Evolutionary conservation across 2,888 invertebrate genomes (phyloP), one percentile per base, ranked within the genome.

Genomic region (Lasius fuliginosus): DNA sequence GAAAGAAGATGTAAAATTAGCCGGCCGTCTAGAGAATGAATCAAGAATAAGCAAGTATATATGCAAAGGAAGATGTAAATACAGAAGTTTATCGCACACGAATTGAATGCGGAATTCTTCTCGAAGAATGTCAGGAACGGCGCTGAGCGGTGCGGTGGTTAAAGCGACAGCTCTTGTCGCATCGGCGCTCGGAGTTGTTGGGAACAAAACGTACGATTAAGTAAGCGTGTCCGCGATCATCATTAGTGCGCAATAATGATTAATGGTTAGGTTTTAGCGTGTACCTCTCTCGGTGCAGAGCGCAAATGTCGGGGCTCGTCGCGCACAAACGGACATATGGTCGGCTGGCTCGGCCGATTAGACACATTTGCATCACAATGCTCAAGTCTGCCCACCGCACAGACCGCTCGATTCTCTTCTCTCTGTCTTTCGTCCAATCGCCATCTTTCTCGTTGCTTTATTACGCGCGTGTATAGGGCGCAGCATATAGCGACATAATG

Each of bases 311-410:
- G 86, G 73, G 74, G 85, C 85, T 87, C 84, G 85, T 90, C 83
- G 91, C 64, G 87, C 86, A 82, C 87, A 90, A 93, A 92, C 94
- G 94, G 94, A 94, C 94, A 94, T 94, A 94, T 94, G 94, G 94
- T 94, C 93, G 93, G 91, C 93, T 93, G 93, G 92, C 93, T 94
- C 94, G 93, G 92, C 94, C 94, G 94, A 94, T 94, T 94, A 94
- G 94, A 94, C 93, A 94, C 94, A 94, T 94, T 94, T 94, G 94
- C 94, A 94, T 94, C 89, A 94, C 94, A 94, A 94, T 94, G 91
- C 92, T 87, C 86, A 90, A 92, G 92, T 93, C 93, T 93, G 90
- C 92, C 93, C 91, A 93, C 93, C 91, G 89, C 87, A 42, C 42
- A 85, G 84, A 82, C 83, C 79, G 75, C 67, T 84, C 82, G 49